Base-by-base conservation (phyloP, 1,140 invertebrate species). In the Parasteatoda tepidariorum region DNA sequence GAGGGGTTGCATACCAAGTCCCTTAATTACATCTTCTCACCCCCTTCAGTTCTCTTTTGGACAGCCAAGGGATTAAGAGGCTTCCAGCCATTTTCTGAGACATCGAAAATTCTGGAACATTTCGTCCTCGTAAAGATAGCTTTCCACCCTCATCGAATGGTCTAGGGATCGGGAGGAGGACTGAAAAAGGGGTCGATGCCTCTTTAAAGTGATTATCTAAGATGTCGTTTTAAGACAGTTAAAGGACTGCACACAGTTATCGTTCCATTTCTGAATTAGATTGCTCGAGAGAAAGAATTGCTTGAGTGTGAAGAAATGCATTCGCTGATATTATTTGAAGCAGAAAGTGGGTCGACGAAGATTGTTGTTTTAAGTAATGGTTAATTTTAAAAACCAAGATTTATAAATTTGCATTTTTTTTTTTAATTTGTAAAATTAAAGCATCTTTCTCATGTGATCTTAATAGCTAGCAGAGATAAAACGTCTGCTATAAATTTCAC, bases 211-310 rank as follows among this genome's bases (percentile, higher is more conserved):
- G 68, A 71, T 71, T 71, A 71, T 54, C 15, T 48, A 34, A 31
- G 18, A 71, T 71, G 68, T 71, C 68, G 48, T 34, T 71, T 71
- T 71, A 71, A 71, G 48, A 71, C 68, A 71, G 68, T 48, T 71
- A 30, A 22, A 26, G 57, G 7, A 59, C n/a, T 59, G 57, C n/a
- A 59, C n/a, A n/a, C 57, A 59, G 24, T n/a, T 22, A 59, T 26
- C 24, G 57, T 48, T 9, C 38, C 38, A 48, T 48, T n/a, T n/a
- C 57, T 59, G n/a, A n/a, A 22, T 22, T 59, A 22, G 18, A 59
- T 13, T 59, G n/a, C 3, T 59, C 57, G 2, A 24, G 57, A 59
- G 24, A 22, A 59, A 48, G 9, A 48, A 48, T 13, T 9, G 38
- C 9, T 13, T 48, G 38, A 13, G 38, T n/a, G 38, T 48, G 38